Conservation (phyloP, 1,140 invertebrate genomes). For the Pogonognathellus flavescens region DNA sequence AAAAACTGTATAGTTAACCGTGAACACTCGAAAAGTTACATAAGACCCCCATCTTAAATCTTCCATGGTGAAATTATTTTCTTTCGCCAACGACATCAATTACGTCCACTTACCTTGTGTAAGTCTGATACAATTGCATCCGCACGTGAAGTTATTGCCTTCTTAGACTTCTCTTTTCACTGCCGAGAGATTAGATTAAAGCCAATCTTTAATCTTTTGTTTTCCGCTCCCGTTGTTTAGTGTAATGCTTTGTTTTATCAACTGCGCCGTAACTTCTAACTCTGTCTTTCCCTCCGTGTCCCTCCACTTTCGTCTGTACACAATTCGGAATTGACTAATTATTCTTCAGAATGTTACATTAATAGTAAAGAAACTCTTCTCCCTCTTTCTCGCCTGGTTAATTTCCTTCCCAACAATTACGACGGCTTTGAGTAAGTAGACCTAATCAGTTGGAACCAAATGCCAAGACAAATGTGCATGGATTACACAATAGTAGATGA, state of each 20-base stretch:
- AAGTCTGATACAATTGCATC: conserved; percentile 41
- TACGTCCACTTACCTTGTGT: conserved; percentile 31
- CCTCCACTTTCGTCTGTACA: background rate
- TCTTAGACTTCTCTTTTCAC: conserved; percentile 15
- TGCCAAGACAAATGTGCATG: too few relatives aligned
- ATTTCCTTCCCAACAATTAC: background rate
- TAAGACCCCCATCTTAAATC: conserved; percentile 5
- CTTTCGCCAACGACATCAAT: conserved; percentile 17
- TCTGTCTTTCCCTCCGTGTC: background rate
- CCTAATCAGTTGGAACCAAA: background rate
- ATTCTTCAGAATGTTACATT: conserved; percentile 17
- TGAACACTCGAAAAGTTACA: background rate
- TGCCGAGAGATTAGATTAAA: conserved; percentile 28
- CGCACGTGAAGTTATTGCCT: conserved; percentile 28
- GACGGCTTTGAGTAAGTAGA: background rate
- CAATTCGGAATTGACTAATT: conserved; percentile 34
- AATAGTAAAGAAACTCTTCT: background rate
- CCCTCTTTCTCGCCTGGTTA: background rate
- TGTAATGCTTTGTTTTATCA: conserved; percentile 26
- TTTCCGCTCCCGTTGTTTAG: conserved; percentile 33
- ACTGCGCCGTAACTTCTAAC: background rate
- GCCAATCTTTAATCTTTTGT: conserved; percentile 49
- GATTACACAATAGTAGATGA: too few relatives aligned
- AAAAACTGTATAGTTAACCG: background rate
- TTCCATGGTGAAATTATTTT: conserved; percentile 32